A percentile compares a stretch with the other conserved stretches of the same genome.
Evolutionary conservation across 2,113 vertebrate genomes (phyloP).

Genomic region (Pipa parva): DNA sequence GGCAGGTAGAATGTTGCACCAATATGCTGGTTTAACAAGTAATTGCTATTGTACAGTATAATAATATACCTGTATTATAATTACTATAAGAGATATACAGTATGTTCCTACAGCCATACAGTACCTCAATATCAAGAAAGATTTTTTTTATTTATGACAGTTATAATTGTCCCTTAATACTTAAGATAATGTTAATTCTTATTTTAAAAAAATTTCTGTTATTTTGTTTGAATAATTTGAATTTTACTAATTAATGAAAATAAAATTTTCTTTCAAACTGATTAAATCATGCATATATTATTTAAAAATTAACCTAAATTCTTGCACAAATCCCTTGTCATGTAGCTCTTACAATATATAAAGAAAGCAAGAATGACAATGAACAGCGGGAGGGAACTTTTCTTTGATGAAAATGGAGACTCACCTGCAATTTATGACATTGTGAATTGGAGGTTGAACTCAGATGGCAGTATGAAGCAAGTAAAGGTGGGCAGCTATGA

Average conservation of each 20-base stretch:
- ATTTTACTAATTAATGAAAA: background rate
- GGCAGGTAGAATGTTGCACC: constrained; percentile 21
- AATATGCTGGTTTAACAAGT: background rate
- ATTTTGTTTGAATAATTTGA: too few relatives aligned
- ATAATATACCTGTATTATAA: too few relatives aligned
- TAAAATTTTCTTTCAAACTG: background rate
- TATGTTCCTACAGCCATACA: too few relatives aligned
- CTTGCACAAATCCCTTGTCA: too few relatives aligned
- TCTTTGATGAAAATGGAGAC: constrained; percentile 40
- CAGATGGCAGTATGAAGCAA: background rate
- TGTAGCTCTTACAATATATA: constrained; percentile 36
- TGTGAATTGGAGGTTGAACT: constrained; percentile 7
- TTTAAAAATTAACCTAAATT: too few relatives aligned
- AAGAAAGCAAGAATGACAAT: constrained; percentile 26
- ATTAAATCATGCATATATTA: too few relatives aligned
- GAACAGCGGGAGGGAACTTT: constrained; percentile 3
- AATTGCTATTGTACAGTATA: too few relatives aligned
- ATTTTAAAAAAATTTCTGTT: background rate
- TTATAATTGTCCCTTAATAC: too few relatives aligned
- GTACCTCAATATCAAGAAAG: too few relatives aligned
- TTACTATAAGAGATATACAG: too few relatives aligned
- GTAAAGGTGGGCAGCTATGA: constrained; percentile 15
- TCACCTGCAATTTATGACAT: constrained; percentile 41
- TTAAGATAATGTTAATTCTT: too few relatives aligned
- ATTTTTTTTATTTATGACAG: too few relatives aligned